Base-by-base conservation (phyloP, 1,140 invertebrate species). In the Aphelenchoides fujianensis region DNA sequence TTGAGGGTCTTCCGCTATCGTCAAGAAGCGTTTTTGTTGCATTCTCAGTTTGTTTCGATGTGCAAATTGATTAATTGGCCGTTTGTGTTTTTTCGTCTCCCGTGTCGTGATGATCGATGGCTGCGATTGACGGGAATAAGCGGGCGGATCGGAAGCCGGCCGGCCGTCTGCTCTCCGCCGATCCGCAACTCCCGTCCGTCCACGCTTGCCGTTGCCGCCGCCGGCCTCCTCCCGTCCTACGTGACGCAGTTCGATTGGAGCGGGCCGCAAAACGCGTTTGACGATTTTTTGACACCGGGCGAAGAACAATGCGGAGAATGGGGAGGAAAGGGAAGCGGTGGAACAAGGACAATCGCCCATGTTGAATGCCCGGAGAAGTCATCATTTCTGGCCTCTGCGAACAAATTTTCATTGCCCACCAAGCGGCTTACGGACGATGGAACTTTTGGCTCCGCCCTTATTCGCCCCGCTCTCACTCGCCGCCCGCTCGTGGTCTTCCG, bases 401-500 rank as follows among this genome's bases (percentile, higher is more conserved):
- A n/a, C n/a, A n/a, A n/a, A n/a, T n/a, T n/a, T n/a, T n/a, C n/a
- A n/a, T n/a, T n/a, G n/a, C n/a, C n/a, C n/a, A n/a, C 23, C 41
- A 23, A 48, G 23, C 23, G 41, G 41, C 41, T 23, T 48, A 48
- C 41, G 41, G 41, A 12, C 41, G 41, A 48, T 48, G 41, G 23
- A 48, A 48, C n/a, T n/a, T 48, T 48, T 48, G 23, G 41, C 41
- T 48, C 41, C 41, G 41, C 41, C 41, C 41, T n/a, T n/a, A n/a
- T 48, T 48, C 41, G 23, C 12, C 23, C 23, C 41, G 41, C 41
- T 48, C 23, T 23, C 23, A 48, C 23, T 48, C 41, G 41, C 41
- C 41, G 41, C n/a, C 41, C 41, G 41, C 23, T 48, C 12, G 41
- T 23, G 12, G 41, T 48, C 12, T 48, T 48, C 23, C 41, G 41